Evolutionary conservation across 2,797 vertebrate species (phyloP), one percentile per base, ranked within the genome.

Genomic region (Strix occidentalis): DNA sequence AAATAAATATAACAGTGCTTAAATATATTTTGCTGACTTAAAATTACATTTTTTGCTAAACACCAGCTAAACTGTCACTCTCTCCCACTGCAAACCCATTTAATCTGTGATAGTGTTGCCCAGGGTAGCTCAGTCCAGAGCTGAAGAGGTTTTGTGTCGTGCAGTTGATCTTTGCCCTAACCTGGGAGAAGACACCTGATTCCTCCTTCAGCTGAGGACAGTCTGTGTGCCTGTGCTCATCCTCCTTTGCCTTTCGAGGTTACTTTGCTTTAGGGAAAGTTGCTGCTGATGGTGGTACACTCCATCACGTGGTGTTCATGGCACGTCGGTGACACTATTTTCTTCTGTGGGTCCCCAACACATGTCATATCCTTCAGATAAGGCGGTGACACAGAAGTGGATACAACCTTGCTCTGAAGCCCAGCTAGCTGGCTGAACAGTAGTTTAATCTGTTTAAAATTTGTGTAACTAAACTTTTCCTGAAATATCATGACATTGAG

Each of bases 281-380:
- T 45, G 43, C 43, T 45, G 17, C 43, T 45, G 43, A 17, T 45
- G 43, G 29, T 4, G 2, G 25, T 5, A 2, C 1, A 12, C 33
- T 29, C 33, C 45, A 1, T n/a, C 28, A 1, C 37, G 53, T 37
- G 16, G 51, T 3, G 5, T 9, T 26, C 17, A 24, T 31, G 48
- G 61, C 75, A 46, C 15, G 19, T 10, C 1, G 3, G 8, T 33
- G 53, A 41, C 1, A 0, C 4, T 25, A 0, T 39, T 50, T 50
- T 45, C 31, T 58, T 76, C n/a, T 41, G 0, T 0, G 33, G 33
- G 19, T 14, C 16, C 37, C 48, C 74, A 39, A 2, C 19, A 20
- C 19, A 0, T 69, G 48, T 18, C n/a, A 4, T 16, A 5, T 21
- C 14, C 35, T 68, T 57, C 50, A 15, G 15, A 20, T 19, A 37